These are phyloP conservation scores for Pristionchus arcanus DNA, from an alignment of 2,888 invertebrate species.

Conservation along the genomic window DNA sequence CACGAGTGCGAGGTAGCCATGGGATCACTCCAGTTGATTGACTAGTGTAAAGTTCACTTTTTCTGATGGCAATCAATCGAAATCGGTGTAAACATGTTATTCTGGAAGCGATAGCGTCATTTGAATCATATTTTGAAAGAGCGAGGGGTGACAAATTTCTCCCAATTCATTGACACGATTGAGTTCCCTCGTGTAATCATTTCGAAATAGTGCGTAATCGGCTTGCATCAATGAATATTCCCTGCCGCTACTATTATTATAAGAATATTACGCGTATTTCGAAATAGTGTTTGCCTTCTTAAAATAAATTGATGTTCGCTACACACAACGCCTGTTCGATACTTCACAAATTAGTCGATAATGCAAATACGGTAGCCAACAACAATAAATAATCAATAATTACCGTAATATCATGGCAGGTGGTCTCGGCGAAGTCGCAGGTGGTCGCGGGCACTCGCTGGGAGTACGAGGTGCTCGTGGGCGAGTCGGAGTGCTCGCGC, in stretches of 20 bases:
- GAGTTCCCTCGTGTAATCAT: not conserved
- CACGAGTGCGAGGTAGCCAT: not conserved
- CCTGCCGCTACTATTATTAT: too few species aligned
- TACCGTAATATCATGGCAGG: conserved; percentile 57
- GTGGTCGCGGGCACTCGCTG: conserved; percentile 69
- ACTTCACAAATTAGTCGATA: too few species aligned
- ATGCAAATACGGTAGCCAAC: not conserved
- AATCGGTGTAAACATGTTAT: not conserved
- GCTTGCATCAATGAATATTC: too few species aligned
- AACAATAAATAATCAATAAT: not conserved
- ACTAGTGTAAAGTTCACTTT: not conserved
- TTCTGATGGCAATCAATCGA: not conserved
- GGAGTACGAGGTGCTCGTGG: conserved; percentile 66
- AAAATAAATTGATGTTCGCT: too few species aligned
- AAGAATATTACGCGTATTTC: too few species aligned
- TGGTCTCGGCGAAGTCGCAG: conserved; percentile 67
- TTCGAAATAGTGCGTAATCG: too few species aligned
- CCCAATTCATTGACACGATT: not conserved
- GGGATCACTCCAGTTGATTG: not conserved
- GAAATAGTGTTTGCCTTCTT: too few species aligned
- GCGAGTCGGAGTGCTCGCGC: conserved; percentile 63
- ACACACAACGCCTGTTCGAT: too few species aligned
- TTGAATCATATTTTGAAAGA: conserved; percentile 2
- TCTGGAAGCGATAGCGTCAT: not conserved
- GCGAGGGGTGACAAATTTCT: not conserved